Base-by-base conservation (phyloP, 2,113 vertebrate species). In the Gasterosteus aculeatus region DNA sequence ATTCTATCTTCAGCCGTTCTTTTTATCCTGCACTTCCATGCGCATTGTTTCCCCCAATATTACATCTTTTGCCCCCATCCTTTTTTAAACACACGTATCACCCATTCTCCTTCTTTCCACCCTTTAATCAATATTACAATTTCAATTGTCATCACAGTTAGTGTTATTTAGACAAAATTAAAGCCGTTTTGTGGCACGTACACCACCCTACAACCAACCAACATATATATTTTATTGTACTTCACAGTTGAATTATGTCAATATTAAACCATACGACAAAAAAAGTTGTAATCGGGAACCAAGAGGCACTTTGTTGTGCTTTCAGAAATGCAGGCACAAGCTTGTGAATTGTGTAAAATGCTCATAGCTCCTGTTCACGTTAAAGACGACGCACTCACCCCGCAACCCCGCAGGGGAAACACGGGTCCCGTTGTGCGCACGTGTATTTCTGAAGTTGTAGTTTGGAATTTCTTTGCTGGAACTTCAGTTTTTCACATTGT, bases 221-320 rank as follows among this genome's bases (percentile, higher is more conserved):
- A 15, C n/a, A 69, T 2, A n/a, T 29, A 61, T 10, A 38, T 31
- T 54, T 51, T 26, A 53, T 35, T 0, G 14, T 54, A 65, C 54
- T 74, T 75, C 60, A 85, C 70, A 72, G 51, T 9, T 64, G 3
- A 4, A 68, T 38, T 4, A 62, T 22, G 72, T 78, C 10, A n/a
- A 46, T 19, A 44, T 44, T 38, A 3, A 2, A 3, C 10, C 2
- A 14, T 56, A 4, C 31, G 35, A 18, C 22, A 42, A 26, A 75
- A 16, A 0, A 38, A 5, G 35, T 38, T 38, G 35, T 2, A 5
- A 39, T 63, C 5, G 74, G 61, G 26, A 72, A 29, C 33, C 31
- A 7, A 5, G 31, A 57, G 18, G 19, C n/a, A 33, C 38, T 68
- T 18, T 42, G 42, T 68, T 83, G 83, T 82, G 70, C 70, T 75